These are phyloP conservation scores for Polietes domitor DNA, from an alignment of 2,888 invertebrate genomes.

Conservation along the genomic window DNA sequence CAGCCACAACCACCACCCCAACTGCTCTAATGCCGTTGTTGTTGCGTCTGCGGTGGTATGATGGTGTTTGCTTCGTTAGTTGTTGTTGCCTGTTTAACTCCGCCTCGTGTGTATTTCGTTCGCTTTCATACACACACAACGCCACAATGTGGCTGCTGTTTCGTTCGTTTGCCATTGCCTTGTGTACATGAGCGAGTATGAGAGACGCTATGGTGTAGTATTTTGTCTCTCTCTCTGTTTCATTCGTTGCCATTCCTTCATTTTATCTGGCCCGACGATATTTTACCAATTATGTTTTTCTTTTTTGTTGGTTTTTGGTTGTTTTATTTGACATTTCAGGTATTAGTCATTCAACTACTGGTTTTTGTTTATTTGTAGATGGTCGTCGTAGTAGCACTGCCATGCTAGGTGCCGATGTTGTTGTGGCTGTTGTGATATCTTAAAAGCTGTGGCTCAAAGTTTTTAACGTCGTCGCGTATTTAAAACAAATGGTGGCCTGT, in stretches of 20 bases:
- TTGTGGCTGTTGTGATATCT: not conserved
- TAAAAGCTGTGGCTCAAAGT: not conserved
- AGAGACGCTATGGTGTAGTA: too few species aligned
- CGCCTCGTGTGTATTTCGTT: not conserved
- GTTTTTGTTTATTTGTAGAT: constrained; percentile 32
- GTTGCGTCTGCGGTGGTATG: not conserved
- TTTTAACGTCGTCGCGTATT: not conserved
- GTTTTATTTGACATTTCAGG: constrained; percentile 17
- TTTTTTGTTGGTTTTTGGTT: constrained; percentile 1
- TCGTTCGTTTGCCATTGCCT: not conserved
- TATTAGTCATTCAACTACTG: constrained; percentile 50
- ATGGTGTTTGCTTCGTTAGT: not conserved
- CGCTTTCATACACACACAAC: not conserved
- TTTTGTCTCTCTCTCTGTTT: not conserved
- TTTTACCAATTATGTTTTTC: constrained; percentile 9
- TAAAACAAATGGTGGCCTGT: not conserved
- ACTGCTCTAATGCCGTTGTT: not conserved
- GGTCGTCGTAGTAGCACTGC: constrained; percentile 6
- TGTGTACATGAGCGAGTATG: too few species aligned
- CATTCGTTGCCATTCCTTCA: constrained; percentile 50
- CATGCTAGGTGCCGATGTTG: not conserved
- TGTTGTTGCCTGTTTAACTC: not conserved
- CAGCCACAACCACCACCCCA: constrained; percentile 11
- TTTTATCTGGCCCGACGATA: constrained; percentile 46
- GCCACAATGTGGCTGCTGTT: not conserved